Base-by-base conservation (phyloP, 2,113 vertebrate genomes). In the Micromys minutus region DNA sequence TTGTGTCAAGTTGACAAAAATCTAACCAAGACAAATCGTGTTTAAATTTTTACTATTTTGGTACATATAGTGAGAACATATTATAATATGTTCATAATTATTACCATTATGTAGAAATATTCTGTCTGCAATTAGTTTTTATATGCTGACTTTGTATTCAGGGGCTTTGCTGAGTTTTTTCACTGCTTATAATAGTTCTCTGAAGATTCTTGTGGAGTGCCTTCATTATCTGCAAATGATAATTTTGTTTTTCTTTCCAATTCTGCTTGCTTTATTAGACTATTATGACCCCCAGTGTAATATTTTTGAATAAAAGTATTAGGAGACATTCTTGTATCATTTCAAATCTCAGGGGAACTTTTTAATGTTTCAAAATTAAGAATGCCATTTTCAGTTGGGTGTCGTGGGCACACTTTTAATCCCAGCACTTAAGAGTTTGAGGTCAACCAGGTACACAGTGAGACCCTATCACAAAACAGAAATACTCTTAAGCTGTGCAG, bases 81-180 rank as follows among this genome's bases (percentile, higher is more conserved):
- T 45, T 79, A 57, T 39, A 57, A 39, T 59, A 83, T 63, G 9
- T 34, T 19, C 13, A 36, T 65, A 79, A 81, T 89, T 50, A 47
- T 55, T 91, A 59, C 21, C 19, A 42, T 95, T 89, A 52, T 92
- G 13, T 88, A 87, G 69, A 52, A 95, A 92, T 80, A 65, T 0
- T 31, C 74, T 91, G 17, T 57, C 72, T 84, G 79, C 31, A 71
- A 26, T 86, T 65, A 84, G 39, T 47, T 77, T 92, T 80, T 79
- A 26, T 87, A 65, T 90, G n/a, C 63, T 87, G 61, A 34, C 34
- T 61, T 90, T 90, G 45, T 95, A 72, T 55, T 84, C 63, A 79
- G 17, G 67, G 45, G 39, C 74, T 16, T 94, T 84, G 81, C 31
- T 90, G 61, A 75, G 21, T 67, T 80, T 88, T 63, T 26, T 84